Evolutionary conservation across 2,888 invertebrate species (phyloP).

Genomic region (Volucella inanis): DNA sequence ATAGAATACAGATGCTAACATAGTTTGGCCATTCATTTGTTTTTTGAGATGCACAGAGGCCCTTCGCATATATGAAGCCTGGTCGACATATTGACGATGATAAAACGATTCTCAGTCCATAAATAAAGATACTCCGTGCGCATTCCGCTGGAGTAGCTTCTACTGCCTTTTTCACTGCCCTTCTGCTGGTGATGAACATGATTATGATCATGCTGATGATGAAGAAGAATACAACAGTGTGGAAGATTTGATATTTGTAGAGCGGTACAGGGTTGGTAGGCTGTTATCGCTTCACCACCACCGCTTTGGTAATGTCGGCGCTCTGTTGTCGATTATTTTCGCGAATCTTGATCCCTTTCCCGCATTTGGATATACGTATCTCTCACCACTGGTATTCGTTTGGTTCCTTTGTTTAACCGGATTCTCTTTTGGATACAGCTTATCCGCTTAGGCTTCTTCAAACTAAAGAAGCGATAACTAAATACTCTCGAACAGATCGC

Average conservation of each 20-base stretch:
- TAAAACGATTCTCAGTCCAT: conserved; percentile 74
- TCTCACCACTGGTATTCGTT: too few relatives aligned
- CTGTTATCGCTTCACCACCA: conserved; percentile 49
- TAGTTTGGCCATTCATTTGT: not conserved
- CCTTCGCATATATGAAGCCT: conserved; percentile 57
- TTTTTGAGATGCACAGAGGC: conserved; percentile 22
- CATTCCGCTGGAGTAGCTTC: conserved; percentile 44
- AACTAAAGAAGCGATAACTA: conserved; percentile 66
- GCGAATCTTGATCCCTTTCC: conserved; percentile 66
- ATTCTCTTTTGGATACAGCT: conserved; percentile 54
- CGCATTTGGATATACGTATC: conserved; percentile 47
- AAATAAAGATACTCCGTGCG: conserved; percentile 66
- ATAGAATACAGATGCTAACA: not conserved
- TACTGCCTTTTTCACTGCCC: conserved; percentile 16
- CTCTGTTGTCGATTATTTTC: conserved; percentile 68
- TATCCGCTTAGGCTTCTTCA: conserved; percentile 15
- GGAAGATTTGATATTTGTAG: conserved; percentile 38
- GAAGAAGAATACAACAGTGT: conserved; percentile 20
- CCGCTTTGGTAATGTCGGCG: conserved; percentile 58
- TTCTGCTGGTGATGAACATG: conserved; percentile 29
- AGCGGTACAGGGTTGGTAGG: conserved; percentile 10
- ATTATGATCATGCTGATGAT: conserved; percentile 26
- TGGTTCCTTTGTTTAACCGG: conserved; percentile 28
- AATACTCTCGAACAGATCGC: conserved; percentile 38
- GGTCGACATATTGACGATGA: conserved; percentile 73